Evolutionary conservation across 2,797 vertebrate genomes (phyloP), one percentile per base, ranked within the genome.

Genomic region (Sebastes umbrosus): DNA sequence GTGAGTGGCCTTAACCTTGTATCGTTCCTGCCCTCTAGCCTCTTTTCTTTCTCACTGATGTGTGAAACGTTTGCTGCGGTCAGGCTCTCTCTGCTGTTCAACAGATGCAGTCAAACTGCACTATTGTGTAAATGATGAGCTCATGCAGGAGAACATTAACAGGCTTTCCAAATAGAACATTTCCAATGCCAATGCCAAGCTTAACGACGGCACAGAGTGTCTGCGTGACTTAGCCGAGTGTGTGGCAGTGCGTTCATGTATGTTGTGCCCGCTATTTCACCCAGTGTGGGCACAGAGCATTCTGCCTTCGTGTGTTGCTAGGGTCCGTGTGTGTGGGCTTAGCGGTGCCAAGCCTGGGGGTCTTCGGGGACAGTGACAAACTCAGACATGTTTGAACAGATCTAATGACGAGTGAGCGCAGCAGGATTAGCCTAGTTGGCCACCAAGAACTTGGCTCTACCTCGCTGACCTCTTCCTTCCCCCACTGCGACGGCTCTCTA

Each of bases 341-440:
- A 73, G 77, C 57, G 22, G 77, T 85, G 68, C 84, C 76, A 86
- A 72, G 82, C 69, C 31, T 4, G 1, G 83, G 79, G 84, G 80
- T 87, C 87, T 91, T 85, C 84, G 79, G 84, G 89, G 90, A 90
- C 83, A 43, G 75, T 55, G 84, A 84, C 65, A 25, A 84, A 85
- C 82, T 87, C 87, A 79, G 90, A 88, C 88, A 74, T 84, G 83
- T 93, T 95, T 91, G 8, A 52, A n/a, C 88, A 91, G 90, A 89
- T 84, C 75, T 66, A 71, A 69, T 86, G 89, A 92, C 91, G 89
- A 84, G 82, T 66, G 83, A 83, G 86, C 60, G 5, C 76, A 50
- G 73, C 62, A 84, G 87, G 86, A 92, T 95, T 94, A 94, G 86
- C 90, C 93, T 81, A 93, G 90, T 94, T 95, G 92, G 93, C 91